Percentiles rank a stretch among this genome's conserved stretches.
Evolutionary conservation across 2,113 vertebrate genomes (phyloP).

Genomic region (Cyanocitta stelleri): DNA sequence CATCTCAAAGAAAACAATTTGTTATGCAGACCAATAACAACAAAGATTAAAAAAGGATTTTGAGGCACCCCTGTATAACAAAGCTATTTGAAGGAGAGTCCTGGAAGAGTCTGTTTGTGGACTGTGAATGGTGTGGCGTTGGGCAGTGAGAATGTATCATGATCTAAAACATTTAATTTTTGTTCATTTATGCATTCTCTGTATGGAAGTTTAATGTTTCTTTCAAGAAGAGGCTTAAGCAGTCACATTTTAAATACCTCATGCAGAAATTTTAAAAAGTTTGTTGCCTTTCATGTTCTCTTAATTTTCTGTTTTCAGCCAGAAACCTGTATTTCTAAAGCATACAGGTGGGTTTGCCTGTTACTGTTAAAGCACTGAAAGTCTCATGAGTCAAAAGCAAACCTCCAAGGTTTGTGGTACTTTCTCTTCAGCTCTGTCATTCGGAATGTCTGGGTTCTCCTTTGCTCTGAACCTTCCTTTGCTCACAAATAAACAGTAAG

Average conservation of each 20-base stretch:
- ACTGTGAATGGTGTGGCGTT: neutral
- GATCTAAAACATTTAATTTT: neutral
- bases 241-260: neutral
- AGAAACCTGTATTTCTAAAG: neutral
- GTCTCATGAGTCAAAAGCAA: neutral
- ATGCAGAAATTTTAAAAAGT: neutral
- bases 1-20: conserved; percentile 57
- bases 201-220: neutral
- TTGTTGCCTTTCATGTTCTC: neutral
- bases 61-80: neutral
- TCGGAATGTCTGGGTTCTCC: neutral
- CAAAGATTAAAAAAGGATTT: neutral
- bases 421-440: neutral
- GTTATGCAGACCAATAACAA: conserved; percentile 44
- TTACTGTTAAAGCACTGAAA: neutral
- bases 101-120: neutral
- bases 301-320: neutral
- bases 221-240: neutral
- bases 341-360: neutral
- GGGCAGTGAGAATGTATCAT: neutral
- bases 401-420: neutral
- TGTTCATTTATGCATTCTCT: neutral
- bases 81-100: neutral
- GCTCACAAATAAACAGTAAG: neutral
- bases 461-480: neutral